These are phyloP conservation scores for Drosophila rhopaloa DNA, from an alignment of 1,140 invertebrate species.

Conservation along the genomic window DNA sequence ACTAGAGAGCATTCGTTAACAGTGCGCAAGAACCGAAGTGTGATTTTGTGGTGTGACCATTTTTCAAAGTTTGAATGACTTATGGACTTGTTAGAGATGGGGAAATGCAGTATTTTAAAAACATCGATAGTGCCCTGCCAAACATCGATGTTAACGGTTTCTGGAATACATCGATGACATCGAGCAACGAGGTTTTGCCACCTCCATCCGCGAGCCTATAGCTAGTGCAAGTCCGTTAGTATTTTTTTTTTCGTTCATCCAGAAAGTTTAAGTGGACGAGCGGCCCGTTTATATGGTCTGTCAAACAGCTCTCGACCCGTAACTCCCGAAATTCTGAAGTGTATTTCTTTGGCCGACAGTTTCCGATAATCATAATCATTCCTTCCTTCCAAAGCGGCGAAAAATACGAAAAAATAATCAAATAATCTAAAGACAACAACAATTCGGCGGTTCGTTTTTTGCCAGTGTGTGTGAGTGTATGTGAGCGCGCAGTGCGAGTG, in stretches of 20 bases:
- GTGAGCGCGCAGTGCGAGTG: slow-evolving; percentile 1
- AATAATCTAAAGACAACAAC: slow-evolving; percentile 1
- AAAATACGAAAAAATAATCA: not conserved
- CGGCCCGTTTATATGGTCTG: not conserved
- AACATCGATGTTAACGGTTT: too few relatives aligned
- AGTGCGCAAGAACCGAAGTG: too few relatives aligned
- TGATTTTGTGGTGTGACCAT: too few relatives aligned
- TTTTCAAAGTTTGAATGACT: too few relatives aligned
- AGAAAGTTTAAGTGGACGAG: slow-evolving; percentile 22
- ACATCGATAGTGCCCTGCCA: too few relatives aligned
- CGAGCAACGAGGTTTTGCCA: too few relatives aligned
- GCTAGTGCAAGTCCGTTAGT: not conserved
- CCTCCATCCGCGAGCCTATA: too few relatives aligned
- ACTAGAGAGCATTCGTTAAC: too few relatives aligned
- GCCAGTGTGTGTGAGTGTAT: slow-evolving; percentile 13
- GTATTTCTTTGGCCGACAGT: slow-evolving; percentile 15
- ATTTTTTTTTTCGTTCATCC: slow-evolving; percentile 32
- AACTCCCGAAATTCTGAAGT: slow-evolving; percentile 25
- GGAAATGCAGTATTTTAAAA: too few relatives aligned
- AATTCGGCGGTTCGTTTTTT: slow-evolving; percentile 27
- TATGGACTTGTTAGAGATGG: too few relatives aligned
- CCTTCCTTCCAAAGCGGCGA: slow-evolving; percentile 12
- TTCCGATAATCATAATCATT: not conserved
- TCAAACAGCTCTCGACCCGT: slow-evolving; percentile 5
- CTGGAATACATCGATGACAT: too few relatives aligned